These are phyloP conservation scores for Enteromius fasciolatus DNA, from an alignment of 2,797 vertebrate species.

Conservation along the genomic window DNA sequence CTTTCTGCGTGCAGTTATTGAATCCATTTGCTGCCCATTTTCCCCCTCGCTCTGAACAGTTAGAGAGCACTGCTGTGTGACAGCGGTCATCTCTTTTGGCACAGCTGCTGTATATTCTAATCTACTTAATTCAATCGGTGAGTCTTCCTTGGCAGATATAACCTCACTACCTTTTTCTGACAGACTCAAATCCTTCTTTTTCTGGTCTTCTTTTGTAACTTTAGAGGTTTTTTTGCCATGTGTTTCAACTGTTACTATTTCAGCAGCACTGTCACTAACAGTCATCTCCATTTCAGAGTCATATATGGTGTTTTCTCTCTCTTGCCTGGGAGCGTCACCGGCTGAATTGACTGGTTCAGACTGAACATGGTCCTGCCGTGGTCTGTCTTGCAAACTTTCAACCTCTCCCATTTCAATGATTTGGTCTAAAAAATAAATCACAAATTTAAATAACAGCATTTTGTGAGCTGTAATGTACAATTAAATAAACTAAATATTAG, in stretches of 20 bases:
- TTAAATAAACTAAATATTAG: too few species aligned
- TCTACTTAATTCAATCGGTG: neutral
- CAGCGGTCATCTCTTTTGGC: neutral
- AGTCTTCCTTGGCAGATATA: neutral
- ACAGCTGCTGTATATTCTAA: neutral
- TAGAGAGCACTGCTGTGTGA: neutral
- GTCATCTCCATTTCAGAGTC: constrained; percentile 77
- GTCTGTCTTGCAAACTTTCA: neutral
- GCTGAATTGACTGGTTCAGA: neutral
- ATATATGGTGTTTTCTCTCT: constrained; percentile 60
- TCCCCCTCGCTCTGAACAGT: constrained; percentile 16
- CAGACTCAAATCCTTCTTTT: neutral
- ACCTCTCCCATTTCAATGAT: constrained; percentile 34
- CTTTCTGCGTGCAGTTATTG: constrained; percentile 46
- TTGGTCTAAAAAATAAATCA: constrained; percentile 23
- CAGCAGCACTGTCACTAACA: constrained; percentile 47
- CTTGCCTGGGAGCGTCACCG: neutral
- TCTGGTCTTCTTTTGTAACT: constrained; percentile 21
- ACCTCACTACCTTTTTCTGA: constrained; percentile 26
- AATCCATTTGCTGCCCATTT: constrained; percentile 17
- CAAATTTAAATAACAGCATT: neutral
- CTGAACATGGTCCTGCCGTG: constrained; percentile 46
- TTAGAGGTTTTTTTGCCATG: constrained; percentile 57
- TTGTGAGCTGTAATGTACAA: neutral
- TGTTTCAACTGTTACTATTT: constrained; percentile 71